These are phyloP conservation scores for Todiramphus saurophagus DNA, from an alignment of 2,113 vertebrate genomes.

Conservation along the genomic window DNA sequence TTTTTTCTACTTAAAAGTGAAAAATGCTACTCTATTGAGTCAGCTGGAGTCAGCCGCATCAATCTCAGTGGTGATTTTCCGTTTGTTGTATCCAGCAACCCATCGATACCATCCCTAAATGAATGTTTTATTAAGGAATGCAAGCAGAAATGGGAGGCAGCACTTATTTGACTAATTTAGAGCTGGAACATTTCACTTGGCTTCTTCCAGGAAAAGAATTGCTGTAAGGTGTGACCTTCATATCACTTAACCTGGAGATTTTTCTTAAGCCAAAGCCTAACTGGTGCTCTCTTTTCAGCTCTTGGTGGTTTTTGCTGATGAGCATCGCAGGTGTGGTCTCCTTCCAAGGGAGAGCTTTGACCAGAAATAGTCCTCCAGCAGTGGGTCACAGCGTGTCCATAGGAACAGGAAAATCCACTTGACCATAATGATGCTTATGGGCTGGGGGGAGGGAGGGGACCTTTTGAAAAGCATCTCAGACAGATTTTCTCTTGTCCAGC, in stretches of 20 bases:
- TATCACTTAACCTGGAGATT: neutral
- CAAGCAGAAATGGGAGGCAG: neutral
- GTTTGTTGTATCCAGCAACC: neutral
- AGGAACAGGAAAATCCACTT: neutral
- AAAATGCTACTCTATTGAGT: neutral
- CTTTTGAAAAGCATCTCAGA: neutral
- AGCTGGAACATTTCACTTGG: neutral
- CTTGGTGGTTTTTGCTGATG: neutral
- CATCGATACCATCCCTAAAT: neutral
- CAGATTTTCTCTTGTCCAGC: neutral
- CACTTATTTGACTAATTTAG: conserved; percentile 1
- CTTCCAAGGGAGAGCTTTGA: neutral
- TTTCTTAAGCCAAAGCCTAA: neutral
- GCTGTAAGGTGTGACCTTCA: neutral
- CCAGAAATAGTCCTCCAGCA: neutral
- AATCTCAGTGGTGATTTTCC: neutral
- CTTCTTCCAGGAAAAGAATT: neutral
- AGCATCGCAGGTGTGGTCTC: accelerated
- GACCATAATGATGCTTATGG: neutral
- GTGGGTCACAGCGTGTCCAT: neutral
- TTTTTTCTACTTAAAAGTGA: neutral
- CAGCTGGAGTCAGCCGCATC: neutral
- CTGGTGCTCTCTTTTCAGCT: neutral
- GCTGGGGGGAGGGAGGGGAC: too few relatives aligned
- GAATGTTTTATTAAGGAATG: conserved; percentile 24